phyloP scores from a whole-genome alignment of 1,140 invertebrate species.

The Mylabris phalerata region DNA sequence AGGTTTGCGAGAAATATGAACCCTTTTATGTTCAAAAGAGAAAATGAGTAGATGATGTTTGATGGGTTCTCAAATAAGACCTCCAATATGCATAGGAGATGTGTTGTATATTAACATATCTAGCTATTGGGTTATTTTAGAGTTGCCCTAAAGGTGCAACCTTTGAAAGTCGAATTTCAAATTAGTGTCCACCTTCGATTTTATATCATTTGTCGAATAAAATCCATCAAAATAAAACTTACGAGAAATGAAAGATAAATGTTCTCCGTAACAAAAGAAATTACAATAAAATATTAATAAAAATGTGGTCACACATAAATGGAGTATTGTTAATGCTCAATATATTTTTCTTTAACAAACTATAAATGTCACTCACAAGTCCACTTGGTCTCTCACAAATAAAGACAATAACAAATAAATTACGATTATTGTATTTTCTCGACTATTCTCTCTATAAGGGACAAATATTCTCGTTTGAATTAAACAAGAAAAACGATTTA shows the following conservation, averaged over 20 bases:
- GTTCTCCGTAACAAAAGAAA: no score
- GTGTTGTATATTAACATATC: not conserved
- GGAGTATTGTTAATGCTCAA: no score
- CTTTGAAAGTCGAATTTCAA: not conserved
- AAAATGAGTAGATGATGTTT: not conserved
- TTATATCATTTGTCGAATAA: no score
- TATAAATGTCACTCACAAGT: no score
- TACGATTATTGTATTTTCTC: not conserved
- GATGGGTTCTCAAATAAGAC: constrained; percentile 1
- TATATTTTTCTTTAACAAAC: no score
- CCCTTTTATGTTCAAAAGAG: constrained; percentile 18
- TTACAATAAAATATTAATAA: no score
- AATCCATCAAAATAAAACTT: no score
- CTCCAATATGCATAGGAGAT: constrained; percentile 1
- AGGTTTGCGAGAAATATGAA: constrained; percentile 19
- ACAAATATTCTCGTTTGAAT: not conserved
- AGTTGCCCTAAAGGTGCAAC: not conserved
- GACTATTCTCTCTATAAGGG: not conserved
- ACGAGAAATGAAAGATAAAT: no score
- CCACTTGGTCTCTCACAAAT: no score
- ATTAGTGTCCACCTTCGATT: not conserved
- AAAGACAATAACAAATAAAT: no score
- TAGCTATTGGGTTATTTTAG: not conserved
- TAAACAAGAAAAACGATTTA: not conserved
- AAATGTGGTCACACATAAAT: no score